phyloP scores from a whole-genome alignment of 2,888 invertebrate species.

The Branchipolynoe longqiensis region DNA sequence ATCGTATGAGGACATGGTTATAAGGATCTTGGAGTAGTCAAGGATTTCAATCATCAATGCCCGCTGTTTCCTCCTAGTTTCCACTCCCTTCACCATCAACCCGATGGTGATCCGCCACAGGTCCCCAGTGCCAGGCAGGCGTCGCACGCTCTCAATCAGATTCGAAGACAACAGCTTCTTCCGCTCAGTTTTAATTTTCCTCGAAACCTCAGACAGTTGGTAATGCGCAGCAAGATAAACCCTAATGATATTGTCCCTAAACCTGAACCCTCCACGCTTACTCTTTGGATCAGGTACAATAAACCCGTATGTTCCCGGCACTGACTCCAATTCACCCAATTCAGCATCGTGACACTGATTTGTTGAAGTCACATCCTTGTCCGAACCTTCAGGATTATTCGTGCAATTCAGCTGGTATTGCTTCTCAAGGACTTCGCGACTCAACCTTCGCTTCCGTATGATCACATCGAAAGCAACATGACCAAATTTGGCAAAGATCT shows the following conservation, averaged over 20 bases:
- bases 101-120: conserved; percentile 66
- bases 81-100: conserved; percentile 51
- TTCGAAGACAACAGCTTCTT: conserved; percentile 7
- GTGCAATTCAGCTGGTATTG: not conserved
- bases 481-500: conserved; percentile 60
- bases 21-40: conserved; percentile 53
- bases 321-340: not conserved
- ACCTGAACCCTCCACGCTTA: conserved; percentile 55
- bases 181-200: conserved; percentile 50
- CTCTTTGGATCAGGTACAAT: not conserved
- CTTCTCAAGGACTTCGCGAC: conserved; percentile 9
- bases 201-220: conserved; percentile 50
- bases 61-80: conserved; percentile 46
- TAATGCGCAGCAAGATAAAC: conserved; percentile 63
- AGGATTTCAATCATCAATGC: conserved; percentile 61
- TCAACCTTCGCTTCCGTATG: conserved; percentile 47
- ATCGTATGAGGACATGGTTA: conserved; percentile 61
- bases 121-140: conserved; percentile 63
- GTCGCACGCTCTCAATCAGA: conserved; percentile 60
- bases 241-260: conserved; percentile 60
- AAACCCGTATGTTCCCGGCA: conserved; percentile 30
- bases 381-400: not conserved
- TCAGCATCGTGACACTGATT: not conserved
- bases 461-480: conserved; percentile 58
- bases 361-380: not conserved